Evolutionary conservation across 2,113 vertebrate species (phyloP).

Genomic region (Anhinga rufa): DNA sequence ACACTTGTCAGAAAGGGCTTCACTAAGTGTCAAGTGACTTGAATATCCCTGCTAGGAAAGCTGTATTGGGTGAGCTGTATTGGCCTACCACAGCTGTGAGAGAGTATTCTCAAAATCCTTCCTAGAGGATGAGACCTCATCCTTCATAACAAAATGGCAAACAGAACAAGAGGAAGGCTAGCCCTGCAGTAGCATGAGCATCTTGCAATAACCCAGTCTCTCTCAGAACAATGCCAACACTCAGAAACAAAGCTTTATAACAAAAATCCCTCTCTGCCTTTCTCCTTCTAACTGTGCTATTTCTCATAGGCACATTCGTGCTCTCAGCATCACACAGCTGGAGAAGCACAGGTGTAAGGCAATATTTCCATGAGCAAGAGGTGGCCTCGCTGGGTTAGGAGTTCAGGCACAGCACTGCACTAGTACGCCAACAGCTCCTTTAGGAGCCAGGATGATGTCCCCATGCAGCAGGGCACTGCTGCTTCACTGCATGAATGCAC

Average conservation of each 20-base stretch:
- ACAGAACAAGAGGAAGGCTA: background rate
- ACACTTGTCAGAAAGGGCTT: background rate
- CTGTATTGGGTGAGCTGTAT: background rate
- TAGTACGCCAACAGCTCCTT: accelerated
- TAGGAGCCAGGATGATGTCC: background rate
- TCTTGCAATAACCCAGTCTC: background rate
- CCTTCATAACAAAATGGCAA: background rate
- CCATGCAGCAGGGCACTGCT: background rate
- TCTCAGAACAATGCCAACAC: background rate
- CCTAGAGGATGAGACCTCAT: background rate
- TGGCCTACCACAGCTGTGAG: background rate
- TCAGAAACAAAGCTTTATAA: background rate
- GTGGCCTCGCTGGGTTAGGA: background rate
- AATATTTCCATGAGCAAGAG: background rate
- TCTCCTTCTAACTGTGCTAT: background rate
- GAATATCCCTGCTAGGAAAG: background rate
- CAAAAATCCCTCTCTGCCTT: background rate
- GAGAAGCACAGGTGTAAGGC: background rate
- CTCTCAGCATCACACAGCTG: background rate
- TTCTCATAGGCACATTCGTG: background rate
- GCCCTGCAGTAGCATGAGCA: background rate
- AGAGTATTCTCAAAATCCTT: background rate
- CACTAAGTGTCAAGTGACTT: background rate
- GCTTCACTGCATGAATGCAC: too few relatives aligned
- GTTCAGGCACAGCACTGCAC: background rate